These are phyloP conservation scores for Urocynchramus pylzowi DNA, from an alignment of 2,113 vertebrate genomes.

Conservation along the genomic window DNA sequence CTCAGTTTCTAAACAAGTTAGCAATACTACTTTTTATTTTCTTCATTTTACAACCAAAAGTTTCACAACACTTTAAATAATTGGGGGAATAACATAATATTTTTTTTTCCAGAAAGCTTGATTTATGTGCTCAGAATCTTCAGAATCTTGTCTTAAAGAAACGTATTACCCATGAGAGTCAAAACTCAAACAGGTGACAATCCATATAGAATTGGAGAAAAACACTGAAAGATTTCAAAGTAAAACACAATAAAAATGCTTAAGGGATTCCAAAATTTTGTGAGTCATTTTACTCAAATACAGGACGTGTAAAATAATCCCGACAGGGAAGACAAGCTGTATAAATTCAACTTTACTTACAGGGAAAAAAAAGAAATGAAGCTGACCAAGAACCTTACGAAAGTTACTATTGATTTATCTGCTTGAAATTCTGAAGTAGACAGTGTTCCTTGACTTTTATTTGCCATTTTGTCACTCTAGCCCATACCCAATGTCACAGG, in stretches of 20 bases:
- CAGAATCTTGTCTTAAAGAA: not conserved
- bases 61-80: not conserved
- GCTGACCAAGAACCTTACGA: not conserved
- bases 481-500: not conserved
- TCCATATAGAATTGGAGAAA: not conserved
- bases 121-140: not conserved
- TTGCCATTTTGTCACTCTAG: not conserved
- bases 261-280: not conserved
- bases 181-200: not conserved
- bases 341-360: not conserved
- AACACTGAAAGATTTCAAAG: not conserved
- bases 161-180: not conserved
- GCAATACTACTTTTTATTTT: not conserved
- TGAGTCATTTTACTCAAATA: not conserved
- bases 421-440: not conserved
- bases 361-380: not conserved
- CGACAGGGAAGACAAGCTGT: rapidly evolving
- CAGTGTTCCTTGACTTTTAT: not conserved
- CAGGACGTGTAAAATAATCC: not conserved
- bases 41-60: not conserved
- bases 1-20: not conserved
- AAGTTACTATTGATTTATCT: not conserved
- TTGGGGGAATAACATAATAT: not conserved
- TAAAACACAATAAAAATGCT: not conserved
- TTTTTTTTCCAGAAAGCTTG: not conserved